Conservation (phyloP, 2,888 invertebrate species). For the Andrena bicolor region DNA sequence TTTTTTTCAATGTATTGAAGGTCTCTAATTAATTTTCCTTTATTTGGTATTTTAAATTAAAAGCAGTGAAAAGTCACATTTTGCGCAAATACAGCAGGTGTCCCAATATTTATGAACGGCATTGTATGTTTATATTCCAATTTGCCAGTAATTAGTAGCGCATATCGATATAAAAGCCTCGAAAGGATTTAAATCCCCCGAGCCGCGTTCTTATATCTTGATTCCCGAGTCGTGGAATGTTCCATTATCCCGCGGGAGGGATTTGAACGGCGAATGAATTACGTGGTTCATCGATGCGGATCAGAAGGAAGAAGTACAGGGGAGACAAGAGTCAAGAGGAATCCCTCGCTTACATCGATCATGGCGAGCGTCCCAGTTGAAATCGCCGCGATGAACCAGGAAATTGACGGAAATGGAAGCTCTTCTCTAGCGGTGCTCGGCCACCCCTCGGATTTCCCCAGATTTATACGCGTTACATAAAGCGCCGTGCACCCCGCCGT, state of each 20-base stretch:
- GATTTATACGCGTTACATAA: slow-evolving; percentile 67
- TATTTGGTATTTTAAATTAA: too few species aligned
- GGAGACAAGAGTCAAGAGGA: slow-evolving; percentile 42
- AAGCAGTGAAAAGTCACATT: too few species aligned
- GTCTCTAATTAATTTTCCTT: too few species aligned
- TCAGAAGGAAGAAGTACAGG: slow-evolving; percentile 41
- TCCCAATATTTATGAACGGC: too few species aligned
- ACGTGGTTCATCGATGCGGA: slow-evolving; percentile 61
- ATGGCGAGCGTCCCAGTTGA: slow-evolving; percentile 28
- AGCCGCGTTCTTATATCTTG: slow-evolving; percentile 16
- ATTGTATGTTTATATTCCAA: too few species aligned
- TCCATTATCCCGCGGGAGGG: slow-evolving; percentile 56
- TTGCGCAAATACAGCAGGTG: too few species aligned
- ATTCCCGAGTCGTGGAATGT: slow-evolving; percentile 35
- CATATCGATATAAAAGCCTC: background rate
- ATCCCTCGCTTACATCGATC: slow-evolving; percentile 55
- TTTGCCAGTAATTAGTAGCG: too few species aligned
- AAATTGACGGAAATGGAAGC: slow-evolving; percentile 80
- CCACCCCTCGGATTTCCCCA: slow-evolving; percentile 49
- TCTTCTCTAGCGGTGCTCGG: slow-evolving; percentile 61
- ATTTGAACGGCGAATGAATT: slow-evolving; percentile 51
- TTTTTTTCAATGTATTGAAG: too few species aligned
- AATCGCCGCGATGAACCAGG: slow-evolving; percentile 72
- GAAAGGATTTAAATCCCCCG: slow-evolving; percentile 30
- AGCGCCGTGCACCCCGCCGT: slow-evolving; percentile 29